A percentile compares a stretch with the other conserved stretches of the same genome.
These are phyloP conservation scores for Brassicogethes aeneus DNA, from an alignment of 2,888 invertebrate genomes.

Conservation along the genomic window DNA sequence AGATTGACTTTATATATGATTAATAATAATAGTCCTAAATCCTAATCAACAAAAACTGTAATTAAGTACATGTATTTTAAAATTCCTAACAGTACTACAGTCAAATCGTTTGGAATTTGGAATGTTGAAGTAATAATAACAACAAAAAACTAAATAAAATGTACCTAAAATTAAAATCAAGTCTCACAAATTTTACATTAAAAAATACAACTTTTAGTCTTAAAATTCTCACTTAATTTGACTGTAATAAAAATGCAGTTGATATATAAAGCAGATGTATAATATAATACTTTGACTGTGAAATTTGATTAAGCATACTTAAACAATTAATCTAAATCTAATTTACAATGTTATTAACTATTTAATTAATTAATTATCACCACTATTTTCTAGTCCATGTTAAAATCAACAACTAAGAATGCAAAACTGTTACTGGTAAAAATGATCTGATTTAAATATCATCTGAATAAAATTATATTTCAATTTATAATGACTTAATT, in stretches of 20 bases:
- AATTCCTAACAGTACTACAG: neutral
- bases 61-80: neutral
- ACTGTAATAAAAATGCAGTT: neutral
- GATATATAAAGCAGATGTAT: conserved; percentile 1
- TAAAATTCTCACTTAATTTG: no score
- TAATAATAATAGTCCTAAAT: neutral
- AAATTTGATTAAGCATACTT: neutral
- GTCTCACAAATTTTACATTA: no score
- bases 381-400: no score
- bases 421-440: no score
- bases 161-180: no score
- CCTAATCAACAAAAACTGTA: neutral
- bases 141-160: no score
- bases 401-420: neutral
- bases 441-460: neutral
- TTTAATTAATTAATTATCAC: no score
- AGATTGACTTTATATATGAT: conserved; percentile 23
- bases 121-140: no score
- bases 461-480: neutral
- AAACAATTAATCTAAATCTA: neutral
- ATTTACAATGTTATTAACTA: neutral
- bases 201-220: no score
- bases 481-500: neutral
- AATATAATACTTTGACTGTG: neutral
- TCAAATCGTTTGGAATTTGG: no score